A percentile compares a stretch with the other conserved stretches of the same genome.
Evolutionary conservation across 2,797 vertebrate genomes (phyloP).

Genomic region (Onychomys arenicola): DNA sequence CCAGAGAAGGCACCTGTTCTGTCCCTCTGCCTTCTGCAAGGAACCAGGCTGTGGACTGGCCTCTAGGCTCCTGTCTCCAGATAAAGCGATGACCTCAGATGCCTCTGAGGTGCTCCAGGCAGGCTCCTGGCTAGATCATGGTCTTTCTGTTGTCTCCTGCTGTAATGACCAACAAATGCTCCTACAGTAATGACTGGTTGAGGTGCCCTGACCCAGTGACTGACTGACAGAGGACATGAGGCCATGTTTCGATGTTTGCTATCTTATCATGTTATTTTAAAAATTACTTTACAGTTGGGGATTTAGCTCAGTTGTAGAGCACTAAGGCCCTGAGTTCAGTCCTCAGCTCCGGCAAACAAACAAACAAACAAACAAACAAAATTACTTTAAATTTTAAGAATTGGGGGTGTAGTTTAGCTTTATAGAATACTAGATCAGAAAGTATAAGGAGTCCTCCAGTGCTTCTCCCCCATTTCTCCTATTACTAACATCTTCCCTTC

Average conservation of each 20-base stretch:
- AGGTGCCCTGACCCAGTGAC: neutral
- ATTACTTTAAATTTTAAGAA: neutral
- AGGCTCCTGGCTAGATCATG: neutral
- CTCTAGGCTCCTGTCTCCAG: neutral
- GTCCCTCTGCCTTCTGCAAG: neutral
- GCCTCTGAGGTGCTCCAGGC: neutral
- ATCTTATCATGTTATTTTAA: neutral
- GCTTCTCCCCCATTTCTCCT: neutral
- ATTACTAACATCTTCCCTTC: neutral
- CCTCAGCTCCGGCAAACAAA: too few species aligned
- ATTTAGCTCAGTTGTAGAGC: too few species aligned
- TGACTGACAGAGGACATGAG: neutral
- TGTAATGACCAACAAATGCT: fast-evolving
- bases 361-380: too few species aligned
- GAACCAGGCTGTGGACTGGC: neutral
- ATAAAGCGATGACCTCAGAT: fast-evolving
- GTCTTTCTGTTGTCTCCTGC: neutral
- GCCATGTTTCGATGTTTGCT: neutral
- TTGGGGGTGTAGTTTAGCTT: neutral
- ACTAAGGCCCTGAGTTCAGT: too few species aligned
- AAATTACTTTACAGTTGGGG: neutral
- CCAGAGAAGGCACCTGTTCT: too few species aligned
- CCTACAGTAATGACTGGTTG: too few species aligned
- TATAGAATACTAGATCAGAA: neutral
- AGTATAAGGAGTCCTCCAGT: neutral